A percentile compares a stretch with the other conserved stretches of the same genome.
Evolutionary conservation across 2,113 vertebrate genomes (phyloP).

Genomic region (Nothoprocta pentlandii): DNA sequence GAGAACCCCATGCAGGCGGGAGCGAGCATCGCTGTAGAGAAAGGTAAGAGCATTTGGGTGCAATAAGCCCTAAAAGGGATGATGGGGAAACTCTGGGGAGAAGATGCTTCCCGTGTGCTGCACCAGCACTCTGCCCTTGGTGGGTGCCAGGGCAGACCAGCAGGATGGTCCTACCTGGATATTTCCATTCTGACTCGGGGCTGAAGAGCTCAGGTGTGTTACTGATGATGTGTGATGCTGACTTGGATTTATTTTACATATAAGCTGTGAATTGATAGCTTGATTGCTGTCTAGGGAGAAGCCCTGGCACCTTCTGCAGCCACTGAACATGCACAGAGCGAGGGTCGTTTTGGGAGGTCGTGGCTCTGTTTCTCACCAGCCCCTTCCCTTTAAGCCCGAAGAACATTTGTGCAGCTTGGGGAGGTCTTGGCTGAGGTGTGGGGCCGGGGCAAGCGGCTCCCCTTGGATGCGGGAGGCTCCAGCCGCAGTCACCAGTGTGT

Average conservation of each 20-base stretch:
- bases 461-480: not conserved
- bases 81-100: accelerated
- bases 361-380: too few species aligned
- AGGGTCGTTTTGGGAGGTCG: not conserved
- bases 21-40: not conserved
- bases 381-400: not conserved
- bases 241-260: too few species aligned
- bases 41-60: not conserved
- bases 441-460: not conserved
- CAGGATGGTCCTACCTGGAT: too few species aligned
- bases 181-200: not conserved
- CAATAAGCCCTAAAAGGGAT: not conserved
- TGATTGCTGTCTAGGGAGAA: not conserved
- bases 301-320: not conserved
- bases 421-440: not conserved
- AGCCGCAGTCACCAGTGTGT: not conserved
- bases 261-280: too few species aligned
- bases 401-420: not conserved
- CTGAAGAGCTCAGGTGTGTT: accelerated
- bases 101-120: too few species aligned
- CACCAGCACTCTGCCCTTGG: too few species aligned
- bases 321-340: accelerated
- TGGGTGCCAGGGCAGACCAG: too few species aligned
- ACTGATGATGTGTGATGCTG: not conserved
- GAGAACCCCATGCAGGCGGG: not conserved